phyloP scores from a whole-genome alignment of 2,113 vertebrate genomes.

The Brienomyrus longianalis region DNA sequence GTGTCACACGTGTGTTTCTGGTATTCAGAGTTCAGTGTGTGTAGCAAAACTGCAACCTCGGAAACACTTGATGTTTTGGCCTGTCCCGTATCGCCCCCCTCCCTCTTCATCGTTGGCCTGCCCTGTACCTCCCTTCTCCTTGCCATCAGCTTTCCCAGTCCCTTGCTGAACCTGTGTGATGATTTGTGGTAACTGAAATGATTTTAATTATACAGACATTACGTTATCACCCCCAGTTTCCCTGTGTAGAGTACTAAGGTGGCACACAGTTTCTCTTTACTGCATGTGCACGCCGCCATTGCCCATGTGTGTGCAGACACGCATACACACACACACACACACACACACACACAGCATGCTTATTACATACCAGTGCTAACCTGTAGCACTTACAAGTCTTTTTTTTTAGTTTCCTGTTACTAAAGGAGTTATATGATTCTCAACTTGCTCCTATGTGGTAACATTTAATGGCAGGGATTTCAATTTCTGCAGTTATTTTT shows the following conservation, averaged over 20 bases:
- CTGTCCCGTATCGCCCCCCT: neutral
- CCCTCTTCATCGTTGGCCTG: neutral
- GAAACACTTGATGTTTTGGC: neutral
- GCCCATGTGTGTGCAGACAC: neutral
- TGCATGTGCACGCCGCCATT: neutral
- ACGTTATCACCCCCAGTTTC: neutral
- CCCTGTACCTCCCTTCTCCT: neutral
- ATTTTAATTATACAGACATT: neutral
- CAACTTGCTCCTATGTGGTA: neutral
- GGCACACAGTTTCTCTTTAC: neutral
- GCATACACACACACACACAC: no score
- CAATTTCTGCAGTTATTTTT: neutral
- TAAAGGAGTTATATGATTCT: neutral
- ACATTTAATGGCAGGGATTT: neutral
- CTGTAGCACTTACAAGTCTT: neutral
- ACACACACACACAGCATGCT: neutral
- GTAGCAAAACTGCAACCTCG: neutral
- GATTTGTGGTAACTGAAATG: neutral
- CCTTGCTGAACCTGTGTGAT: neutral
- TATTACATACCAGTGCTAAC: neutral
- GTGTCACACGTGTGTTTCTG: neutral
- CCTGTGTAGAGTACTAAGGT: neutral
- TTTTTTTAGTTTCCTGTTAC: neutral
- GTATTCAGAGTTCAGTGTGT: neutral
- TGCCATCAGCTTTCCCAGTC: neutral